A percentile compares a stretch with the other conserved stretches of the same genome.
phyloP scores from a whole-genome alignment of 2,888 invertebrate species.

The Perizoma affinitatum region DNA sequence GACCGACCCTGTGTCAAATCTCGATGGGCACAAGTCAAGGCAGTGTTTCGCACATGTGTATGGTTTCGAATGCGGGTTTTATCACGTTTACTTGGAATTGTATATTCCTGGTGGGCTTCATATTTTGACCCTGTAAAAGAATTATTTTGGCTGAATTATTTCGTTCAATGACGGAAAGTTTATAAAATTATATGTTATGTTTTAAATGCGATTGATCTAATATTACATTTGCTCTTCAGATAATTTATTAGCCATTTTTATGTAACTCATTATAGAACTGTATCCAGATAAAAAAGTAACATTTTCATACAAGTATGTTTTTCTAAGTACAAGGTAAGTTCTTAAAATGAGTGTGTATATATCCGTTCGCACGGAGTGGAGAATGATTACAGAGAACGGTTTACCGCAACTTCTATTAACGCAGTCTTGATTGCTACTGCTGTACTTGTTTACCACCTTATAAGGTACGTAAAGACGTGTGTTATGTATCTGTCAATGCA shows the following conservation, averaged over 20 bases:
- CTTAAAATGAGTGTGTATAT: slow-evolving; percentile 52
- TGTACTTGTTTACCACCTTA: slow-evolving; percentile 25
- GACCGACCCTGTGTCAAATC: slow-evolving; percentile 77
- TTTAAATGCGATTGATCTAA: background rate
- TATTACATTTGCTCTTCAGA: background rate
- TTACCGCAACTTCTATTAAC: slow-evolving; percentile 29
- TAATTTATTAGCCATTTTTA: background rate
- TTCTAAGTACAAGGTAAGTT: background rate
- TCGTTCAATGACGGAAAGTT: too few species aligned
- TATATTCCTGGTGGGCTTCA: slow-evolving; percentile 12
- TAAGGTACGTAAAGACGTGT: slow-evolving; percentile 1
- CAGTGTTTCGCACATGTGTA: slow-evolving; percentile 70
- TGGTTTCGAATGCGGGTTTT: slow-evolving; percentile 31
- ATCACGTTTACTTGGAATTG: slow-evolving; percentile 24
- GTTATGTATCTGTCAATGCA: background rate
- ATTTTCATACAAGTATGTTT: background rate
- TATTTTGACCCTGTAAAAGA: background rate
- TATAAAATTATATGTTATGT: too few species aligned
- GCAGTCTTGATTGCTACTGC: slow-evolving; percentile 33
- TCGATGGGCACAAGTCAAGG: slow-evolving; percentile 68
- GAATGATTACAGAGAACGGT: slow-evolving; percentile 56
- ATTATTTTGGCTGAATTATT: too few species aligned
- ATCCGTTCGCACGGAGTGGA: slow-evolving; percentile 59
- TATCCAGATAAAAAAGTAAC: slow-evolving; percentile 1
- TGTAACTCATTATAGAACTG: background rate